These are phyloP conservation scores for Norana najaformis DNA, from an alignment of 2,888 invertebrate species.

Conservation along the genomic window DNA sequence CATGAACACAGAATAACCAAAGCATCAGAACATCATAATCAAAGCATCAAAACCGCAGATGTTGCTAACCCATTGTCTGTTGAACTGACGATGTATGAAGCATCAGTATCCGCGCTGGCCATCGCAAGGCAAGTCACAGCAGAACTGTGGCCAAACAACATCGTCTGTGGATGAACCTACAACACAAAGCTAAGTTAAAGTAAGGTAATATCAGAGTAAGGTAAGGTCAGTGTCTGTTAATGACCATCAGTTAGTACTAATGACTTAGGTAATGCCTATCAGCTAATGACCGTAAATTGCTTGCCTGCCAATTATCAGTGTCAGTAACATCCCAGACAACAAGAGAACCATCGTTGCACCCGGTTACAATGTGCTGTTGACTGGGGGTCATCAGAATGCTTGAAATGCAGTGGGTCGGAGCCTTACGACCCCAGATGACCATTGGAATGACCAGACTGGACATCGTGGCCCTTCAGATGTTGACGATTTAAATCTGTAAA, in stretches of 20 bases:
- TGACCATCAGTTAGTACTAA: too few species aligned
- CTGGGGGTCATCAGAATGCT: conserved; percentile 88
- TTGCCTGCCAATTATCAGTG: conserved; percentile 55
- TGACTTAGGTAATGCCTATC: background rate
- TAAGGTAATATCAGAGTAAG: too few species aligned
- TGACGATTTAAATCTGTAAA: background rate
- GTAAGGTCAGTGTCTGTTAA: too few species aligned
- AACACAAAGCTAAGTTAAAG: too few species aligned
- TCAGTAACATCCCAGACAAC: conserved; percentile 83
- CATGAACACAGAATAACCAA: too few species aligned
- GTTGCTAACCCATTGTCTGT: conserved; percentile 79
- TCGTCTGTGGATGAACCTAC: conserved; percentile 84
- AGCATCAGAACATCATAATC: too few species aligned
- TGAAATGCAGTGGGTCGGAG: conserved; percentile 95
- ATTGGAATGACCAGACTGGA: conserved; percentile 84
- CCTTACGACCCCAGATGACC: conserved; percentile 92
- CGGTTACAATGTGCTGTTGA: conserved; percentile 89
- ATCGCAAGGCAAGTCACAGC: conserved; percentile 79
- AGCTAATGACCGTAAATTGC: background rate
- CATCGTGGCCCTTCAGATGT: background rate
- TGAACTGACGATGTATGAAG: conserved; percentile 88
- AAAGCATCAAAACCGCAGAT: background rate
- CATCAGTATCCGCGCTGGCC: conserved; percentile 75
- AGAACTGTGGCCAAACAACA: conserved; percentile 93
- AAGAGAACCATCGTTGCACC: conserved; percentile 96